These are phyloP conservation scores for Crocodylus rhombifer DNA, from an alignment of 2,797 vertebrate genomes.

Conservation along the genomic window DNA sequence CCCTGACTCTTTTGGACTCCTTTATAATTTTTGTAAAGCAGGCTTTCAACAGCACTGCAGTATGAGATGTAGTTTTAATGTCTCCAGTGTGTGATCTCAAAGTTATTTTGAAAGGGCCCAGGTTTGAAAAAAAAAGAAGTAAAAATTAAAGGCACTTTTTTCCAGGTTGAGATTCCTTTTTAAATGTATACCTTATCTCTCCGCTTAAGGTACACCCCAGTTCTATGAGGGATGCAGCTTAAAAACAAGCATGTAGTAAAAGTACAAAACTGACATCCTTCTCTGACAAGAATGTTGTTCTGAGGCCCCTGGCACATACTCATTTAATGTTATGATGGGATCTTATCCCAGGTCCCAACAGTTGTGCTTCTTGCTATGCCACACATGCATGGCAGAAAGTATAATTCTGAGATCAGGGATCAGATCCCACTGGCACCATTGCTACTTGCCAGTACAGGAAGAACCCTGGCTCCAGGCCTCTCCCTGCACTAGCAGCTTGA, in stretches of 20 bases:
- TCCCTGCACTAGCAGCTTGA: no score
- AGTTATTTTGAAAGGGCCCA: conserved; percentile 22
- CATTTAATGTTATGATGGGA: no score
- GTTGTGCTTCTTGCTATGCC: no score
- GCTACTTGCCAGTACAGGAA: no score
- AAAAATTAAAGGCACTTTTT: conserved; percentile 16
- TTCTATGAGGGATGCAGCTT: background rate
- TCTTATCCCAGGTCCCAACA: no score
- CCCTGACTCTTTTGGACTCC: conserved; percentile 3
- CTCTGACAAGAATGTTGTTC: background rate
- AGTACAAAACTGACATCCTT: background rate
- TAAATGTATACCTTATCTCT: background rate
- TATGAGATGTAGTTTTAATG: background rate
- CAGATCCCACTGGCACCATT: no score
- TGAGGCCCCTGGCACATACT: background rate
- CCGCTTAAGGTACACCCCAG: rapidly evolving
- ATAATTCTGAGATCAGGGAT: no score
- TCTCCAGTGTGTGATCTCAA: background rate
- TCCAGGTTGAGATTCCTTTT: background rate
- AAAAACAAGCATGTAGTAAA: background rate
- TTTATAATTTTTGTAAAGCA: conserved; percentile 22
- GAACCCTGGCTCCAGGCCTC: no score
- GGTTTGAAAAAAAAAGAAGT: background rate
- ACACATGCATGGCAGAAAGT: no score
- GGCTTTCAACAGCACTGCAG: background rate